Evolutionary conservation across 2,113 vertebrate species (phyloP).

Genomic region (Diadophis punctatus): DNA sequence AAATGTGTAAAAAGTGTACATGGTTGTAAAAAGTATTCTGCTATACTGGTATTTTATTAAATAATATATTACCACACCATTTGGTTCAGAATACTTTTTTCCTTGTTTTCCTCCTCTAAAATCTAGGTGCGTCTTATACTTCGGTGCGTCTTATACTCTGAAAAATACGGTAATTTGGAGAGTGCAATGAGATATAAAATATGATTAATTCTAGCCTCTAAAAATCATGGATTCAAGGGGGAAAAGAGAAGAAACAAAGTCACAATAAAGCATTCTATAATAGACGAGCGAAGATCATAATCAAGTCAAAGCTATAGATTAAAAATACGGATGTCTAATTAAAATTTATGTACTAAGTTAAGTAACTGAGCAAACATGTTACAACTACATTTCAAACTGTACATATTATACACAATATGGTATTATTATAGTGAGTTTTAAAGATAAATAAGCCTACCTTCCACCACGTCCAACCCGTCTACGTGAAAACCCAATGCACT

Average conservation of each 20-base stretch:
- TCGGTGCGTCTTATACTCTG: no score
- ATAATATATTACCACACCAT: no score
- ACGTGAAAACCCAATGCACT: conserved; percentile 89
- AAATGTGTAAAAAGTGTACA: no score
- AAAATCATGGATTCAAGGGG: neutral
- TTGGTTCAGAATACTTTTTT: no score
- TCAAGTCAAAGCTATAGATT: neutral
- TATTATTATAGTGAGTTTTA: neutral
- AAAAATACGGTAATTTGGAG: no score
- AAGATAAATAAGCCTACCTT: conserved; percentile 72
- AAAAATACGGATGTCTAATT: neutral
- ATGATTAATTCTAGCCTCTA: neutral
- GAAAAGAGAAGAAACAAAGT: neutral
- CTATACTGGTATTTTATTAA: no score
- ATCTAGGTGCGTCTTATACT: no score
- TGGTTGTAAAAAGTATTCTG: no score
- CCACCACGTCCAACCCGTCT: conserved; percentile 91
- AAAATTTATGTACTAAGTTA: neutral
- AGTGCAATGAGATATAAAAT: neutral
- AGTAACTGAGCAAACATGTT: neutral
- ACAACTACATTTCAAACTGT: neutral
- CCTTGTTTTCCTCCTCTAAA: no score
- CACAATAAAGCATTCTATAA: neutral
- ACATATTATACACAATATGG: neutral
- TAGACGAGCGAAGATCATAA: neutral